These are phyloP conservation scores for Bucorvus abyssinicus DNA, from an alignment of 2,797 vertebrate genomes.

Conservation along the genomic window DNA sequence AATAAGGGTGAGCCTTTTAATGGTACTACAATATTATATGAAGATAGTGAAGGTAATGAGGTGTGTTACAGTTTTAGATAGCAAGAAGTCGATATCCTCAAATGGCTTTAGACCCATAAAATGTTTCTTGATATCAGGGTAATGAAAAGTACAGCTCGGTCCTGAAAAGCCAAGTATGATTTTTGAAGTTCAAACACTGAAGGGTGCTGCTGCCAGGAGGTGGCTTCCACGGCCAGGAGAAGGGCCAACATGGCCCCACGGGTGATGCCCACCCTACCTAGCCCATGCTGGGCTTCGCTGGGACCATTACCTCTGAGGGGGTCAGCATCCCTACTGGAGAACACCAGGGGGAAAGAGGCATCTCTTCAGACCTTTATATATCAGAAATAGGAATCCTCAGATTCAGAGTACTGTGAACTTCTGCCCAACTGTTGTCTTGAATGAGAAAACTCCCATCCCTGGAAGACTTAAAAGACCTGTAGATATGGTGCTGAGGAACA, in stretches of 20 bases:
- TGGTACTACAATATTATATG: background rate
- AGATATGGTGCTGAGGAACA: too few species aligned
- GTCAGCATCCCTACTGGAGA: background rate
- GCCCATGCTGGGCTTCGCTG: fast-evolving
- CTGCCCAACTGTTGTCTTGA: background rate
- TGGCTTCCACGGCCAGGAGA: background rate
- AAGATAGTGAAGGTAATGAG: background rate
- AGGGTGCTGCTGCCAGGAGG: background rate
- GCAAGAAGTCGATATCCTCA: background rate
- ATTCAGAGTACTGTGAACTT: background rate
- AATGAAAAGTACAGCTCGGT: background rate
- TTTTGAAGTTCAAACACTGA: background rate
- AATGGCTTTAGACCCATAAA: background rate
- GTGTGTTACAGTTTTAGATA: background rate
- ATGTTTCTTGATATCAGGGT: background rate
- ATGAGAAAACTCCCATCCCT: background rate
- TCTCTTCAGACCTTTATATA: background rate
- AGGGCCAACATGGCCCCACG: fast-evolving
- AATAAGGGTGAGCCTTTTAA: background rate
- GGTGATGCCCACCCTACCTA: background rate
- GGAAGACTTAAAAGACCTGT: too few species aligned
- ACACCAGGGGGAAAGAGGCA: fast-evolving
- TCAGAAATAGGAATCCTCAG: background rate
- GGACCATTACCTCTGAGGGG: background rate
- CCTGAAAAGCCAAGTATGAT: background rate